A percentile compares a stretch with the other conserved stretches of the same genome.
phyloP scores from a whole-genome alignment of 1,140 invertebrate species.

The honey bee (Apis mellifera) region DNA sequence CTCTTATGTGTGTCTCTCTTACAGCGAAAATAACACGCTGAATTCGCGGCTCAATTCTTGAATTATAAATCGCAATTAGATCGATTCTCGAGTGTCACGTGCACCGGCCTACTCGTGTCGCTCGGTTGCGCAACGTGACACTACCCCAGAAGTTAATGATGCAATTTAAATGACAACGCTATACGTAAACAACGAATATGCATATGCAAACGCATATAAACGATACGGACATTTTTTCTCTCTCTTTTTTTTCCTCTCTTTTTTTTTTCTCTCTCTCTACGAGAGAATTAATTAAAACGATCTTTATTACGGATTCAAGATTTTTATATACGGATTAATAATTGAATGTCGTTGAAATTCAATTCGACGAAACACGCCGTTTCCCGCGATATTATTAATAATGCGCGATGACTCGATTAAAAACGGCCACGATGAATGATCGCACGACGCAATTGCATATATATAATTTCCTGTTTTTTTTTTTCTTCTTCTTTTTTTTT shows the following conservation, averaged over 20 bases:
- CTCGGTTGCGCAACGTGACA: slow-evolving; percentile 32
- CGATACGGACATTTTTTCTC: too few relatives aligned
- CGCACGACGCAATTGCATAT: background rate
- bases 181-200: too few relatives aligned
- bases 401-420: slow-evolving; percentile 1
- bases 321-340: background rate
- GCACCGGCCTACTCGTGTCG: background rate
- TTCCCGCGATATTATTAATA: slow-evolving; percentile 16
- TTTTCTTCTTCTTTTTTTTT: background rate
- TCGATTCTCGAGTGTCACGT: slow-evolving; percentile 37
- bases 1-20: background rate
- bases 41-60: slow-evolving; percentile 6
- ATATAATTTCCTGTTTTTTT: slow-evolving; percentile 21
- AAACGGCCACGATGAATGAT: slow-evolving; percentile 19
- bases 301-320: background rate
- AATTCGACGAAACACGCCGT: background rate
- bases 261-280: background rate
- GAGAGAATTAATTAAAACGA: too few relatives aligned
- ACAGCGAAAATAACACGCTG: background rate
- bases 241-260: too few relatives aligned
- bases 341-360: too few relatives aligned
- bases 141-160: slow-evolving; percentile 21
- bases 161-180: slow-evolving; percentile 15
- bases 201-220: too few relatives aligned
- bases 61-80: slow-evolving; percentile 33